Evolutionary conservation across 2,113 vertebrate species (phyloP), one percentile per base, ranked within the genome.

Genomic region (Tauraco erythrolophus): DNA sequence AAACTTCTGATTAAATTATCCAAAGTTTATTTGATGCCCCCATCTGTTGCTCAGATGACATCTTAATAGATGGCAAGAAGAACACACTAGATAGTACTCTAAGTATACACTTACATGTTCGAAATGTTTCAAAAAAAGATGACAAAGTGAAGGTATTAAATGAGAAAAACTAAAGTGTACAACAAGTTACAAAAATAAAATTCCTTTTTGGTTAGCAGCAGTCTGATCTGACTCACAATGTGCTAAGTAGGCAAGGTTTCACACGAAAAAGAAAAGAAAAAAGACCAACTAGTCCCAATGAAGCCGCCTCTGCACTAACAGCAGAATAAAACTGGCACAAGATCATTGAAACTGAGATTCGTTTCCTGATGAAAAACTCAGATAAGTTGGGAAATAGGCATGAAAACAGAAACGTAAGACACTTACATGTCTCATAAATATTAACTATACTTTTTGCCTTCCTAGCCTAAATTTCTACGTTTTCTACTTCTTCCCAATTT

Each of bases 211-310:
- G 83, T 88, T 92, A 86, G 71, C 58, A 92, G 86, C 37, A 94
- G 83, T 68, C 79, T 92, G 88, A 79, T 88, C 72, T 92, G 95
- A 96, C 86, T 95, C 93, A 95, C 41, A 46, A 43, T n/a, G 64
- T 94, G 89, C 43, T 87, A 91, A 77, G 91, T 85, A 94, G 75
- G 71, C 79, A 92, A 89, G 58, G 76, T 50, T 92, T 80, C 71
- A 83, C 76, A 84, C 70, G 51, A 80, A 89, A 89, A 77, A 86
- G 41, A 77, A 85, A 95, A 91, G 33, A 28, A 69, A 91, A 83
- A 79, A 92, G 89, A 92, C 91, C 68, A 95, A 43, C 76, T 50
- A 89, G 48, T 94, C 86, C 89, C 84, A 95, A 92, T 84, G 89
- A 92, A 94, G 65, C 76, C 6, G 7, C 80, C 93, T 84, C 94